phyloP scores from a whole-genome alignment of 2,113 vertebrate species.

The Brienomyrus brachyistius region DNA sequence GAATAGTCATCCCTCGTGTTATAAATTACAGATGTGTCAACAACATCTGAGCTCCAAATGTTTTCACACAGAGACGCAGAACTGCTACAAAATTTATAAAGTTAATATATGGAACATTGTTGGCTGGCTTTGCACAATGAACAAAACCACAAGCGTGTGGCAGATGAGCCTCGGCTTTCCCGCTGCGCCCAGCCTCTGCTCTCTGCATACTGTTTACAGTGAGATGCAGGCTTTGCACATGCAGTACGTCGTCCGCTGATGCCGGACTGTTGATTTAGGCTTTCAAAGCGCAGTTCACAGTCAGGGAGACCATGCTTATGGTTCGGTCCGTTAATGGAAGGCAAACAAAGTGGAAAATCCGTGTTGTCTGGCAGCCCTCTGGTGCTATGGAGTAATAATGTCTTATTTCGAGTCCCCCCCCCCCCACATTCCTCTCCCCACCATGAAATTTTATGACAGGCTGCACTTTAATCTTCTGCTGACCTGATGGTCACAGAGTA shows the following conservation, averaged over 20 bases:
- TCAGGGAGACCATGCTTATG: not conserved
- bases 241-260: not conserved
- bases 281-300: not conserved
- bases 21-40: slow-evolving; percentile 4
- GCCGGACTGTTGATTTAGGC: not conserved
- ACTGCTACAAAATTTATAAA: not conserved
- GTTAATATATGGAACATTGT: not conserved
- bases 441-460: slow-evolving; percentile 3
- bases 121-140: not conserved
- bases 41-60: not conserved
- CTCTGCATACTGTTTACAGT: not conserved
- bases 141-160: not conserved
- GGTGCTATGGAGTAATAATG: not conserved
- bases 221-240: not conserved
- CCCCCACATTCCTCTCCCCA: not conserved
- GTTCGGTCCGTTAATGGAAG: not conserved
- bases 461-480: not conserved
- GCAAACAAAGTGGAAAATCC: not conserved
- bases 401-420: not conserved
- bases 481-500: not conserved
- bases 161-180: not conserved
- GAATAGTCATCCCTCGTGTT: not conserved
- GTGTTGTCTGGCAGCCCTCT: not conserved
- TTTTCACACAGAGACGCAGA: not conserved
- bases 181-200: not conserved